A percentile compares a stretch with the other conserved stretches of the same genome.
phyloP scores from a whole-genome alignment of 2,888 invertebrate species.

The Limnephilus lunatus region DNA sequence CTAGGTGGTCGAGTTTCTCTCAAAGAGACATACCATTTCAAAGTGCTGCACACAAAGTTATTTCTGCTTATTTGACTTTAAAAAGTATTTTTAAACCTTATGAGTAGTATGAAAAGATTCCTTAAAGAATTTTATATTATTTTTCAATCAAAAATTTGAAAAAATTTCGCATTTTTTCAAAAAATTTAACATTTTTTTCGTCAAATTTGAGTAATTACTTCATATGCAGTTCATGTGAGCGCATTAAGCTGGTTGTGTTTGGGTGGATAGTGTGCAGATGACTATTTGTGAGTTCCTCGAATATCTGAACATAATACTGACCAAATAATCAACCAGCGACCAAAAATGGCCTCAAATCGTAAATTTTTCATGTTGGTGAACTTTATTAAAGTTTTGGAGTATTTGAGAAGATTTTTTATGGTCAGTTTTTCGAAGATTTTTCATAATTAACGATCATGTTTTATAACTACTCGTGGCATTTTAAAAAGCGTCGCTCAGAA shows the following conservation, averaged over 20 bases:
- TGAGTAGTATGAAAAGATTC: not conserved
- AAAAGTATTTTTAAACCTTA: not conserved
- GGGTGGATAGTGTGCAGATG: conserved; percentile 59
- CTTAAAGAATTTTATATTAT: not conserved
- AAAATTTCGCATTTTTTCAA: not conserved
- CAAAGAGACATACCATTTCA: conserved; percentile 54
- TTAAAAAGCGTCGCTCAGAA: conserved; percentile 8
- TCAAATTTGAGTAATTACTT: conserved; percentile 34
- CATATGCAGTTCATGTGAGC: conserved; percentile 58
- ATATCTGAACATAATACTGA: conserved; percentile 10
- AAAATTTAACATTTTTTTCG: not conserved
- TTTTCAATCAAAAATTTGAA: not conserved
- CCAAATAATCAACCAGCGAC: not conserved
- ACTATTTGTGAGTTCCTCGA: conserved; percentile 16
- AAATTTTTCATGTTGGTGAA: not conserved
- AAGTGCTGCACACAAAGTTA: not conserved
- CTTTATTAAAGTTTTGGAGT: not conserved
- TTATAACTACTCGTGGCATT: conserved; percentile 34
- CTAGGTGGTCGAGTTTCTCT: conserved; percentile 60
- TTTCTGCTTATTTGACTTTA: conserved; percentile 2
- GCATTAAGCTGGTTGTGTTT: conserved; percentile 64
- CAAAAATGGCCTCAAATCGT: too few species aligned
- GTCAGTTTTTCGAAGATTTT: not conserved
- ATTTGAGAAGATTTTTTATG: not conserved
- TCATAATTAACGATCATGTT: conserved; percentile 27